phyloP scores from a whole-genome alignment of 2,797 vertebrate genomes.

The Hypotaenidia philippensis region DNA sequence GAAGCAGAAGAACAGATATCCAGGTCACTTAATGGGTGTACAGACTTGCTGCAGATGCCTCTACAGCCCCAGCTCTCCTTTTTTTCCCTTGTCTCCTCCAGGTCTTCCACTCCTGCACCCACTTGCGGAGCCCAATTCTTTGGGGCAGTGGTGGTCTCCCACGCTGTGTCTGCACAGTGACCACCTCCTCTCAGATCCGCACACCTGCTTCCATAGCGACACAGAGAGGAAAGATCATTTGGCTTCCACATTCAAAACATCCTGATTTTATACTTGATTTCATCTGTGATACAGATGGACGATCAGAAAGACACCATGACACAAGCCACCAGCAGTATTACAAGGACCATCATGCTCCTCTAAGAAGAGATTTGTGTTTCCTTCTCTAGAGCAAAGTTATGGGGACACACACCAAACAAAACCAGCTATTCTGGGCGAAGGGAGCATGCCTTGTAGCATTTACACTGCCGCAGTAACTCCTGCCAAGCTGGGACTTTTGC shows the following conservation, averaged over 20 bases:
- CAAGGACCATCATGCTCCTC: background rate
- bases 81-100: background rate
- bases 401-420: background rate
- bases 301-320: background rate
- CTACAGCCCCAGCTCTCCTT: background rate
- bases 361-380: background rate
- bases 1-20: background rate
- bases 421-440: background rate
- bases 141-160: background rate
- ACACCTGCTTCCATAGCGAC: background rate
- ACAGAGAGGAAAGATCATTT: background rate
- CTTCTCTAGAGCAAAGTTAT: background rate
- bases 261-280: conserved; percentile 6
- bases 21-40: background rate
- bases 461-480: background rate
- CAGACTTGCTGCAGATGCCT: background rate
- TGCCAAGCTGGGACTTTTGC: background rate
- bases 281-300: background rate
- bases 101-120: background rate
- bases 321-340: background rate
- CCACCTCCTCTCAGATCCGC: background rate
- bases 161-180: rapidly evolving
- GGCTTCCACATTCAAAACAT: background rate
- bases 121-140: background rate
- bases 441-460: background rate